A percentile compares a stretch with the other conserved stretches of the same genome.
These are phyloP conservation scores for Notamacropus eugenii DNA, from an alignment of 2,797 vertebrate genomes.

Conservation along the genomic window DNA sequence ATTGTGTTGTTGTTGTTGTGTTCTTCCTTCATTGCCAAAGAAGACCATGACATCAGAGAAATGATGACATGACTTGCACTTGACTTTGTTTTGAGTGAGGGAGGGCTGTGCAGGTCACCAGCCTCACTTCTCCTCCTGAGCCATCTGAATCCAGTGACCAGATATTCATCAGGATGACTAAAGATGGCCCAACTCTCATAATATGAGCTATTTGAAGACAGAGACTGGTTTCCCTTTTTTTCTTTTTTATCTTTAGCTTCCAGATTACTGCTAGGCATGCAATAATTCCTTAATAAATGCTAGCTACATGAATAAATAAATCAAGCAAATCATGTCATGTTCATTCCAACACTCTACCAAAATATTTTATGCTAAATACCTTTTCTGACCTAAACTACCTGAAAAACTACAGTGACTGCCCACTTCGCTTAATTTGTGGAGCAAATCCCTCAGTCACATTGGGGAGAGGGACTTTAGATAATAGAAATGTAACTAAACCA, in stretches of 20 bases:
- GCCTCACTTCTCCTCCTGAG: no score
- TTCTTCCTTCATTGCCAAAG: no score
- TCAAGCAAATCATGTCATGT: background rate
- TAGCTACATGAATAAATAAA: background rate
- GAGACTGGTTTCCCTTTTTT: background rate
- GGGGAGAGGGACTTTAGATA: background rate
- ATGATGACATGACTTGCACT: no score
- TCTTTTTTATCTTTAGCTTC: background rate
- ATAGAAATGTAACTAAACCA: constrained; percentile 30
- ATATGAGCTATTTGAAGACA: background rate
- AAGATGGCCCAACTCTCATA: no score
- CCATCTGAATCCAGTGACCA: no score
- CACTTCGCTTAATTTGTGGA: background rate
- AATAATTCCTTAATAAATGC: background rate
- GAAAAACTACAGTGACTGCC: background rate
- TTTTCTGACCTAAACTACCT: background rate
- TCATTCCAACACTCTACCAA: background rate
- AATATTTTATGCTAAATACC: background rate
- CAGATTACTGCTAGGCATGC: background rate
- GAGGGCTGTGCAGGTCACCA: no score
- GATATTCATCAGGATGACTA: no score
- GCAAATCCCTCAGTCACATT: constrained; percentile 15
- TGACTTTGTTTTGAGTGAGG: no score
- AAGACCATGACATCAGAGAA: no score
- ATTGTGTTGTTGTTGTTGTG: no score